Evolutionary conservation across 92 coral and sea anemone genomes (phyloP).

Genomic region (Galaxea fascicularis): DNA sequence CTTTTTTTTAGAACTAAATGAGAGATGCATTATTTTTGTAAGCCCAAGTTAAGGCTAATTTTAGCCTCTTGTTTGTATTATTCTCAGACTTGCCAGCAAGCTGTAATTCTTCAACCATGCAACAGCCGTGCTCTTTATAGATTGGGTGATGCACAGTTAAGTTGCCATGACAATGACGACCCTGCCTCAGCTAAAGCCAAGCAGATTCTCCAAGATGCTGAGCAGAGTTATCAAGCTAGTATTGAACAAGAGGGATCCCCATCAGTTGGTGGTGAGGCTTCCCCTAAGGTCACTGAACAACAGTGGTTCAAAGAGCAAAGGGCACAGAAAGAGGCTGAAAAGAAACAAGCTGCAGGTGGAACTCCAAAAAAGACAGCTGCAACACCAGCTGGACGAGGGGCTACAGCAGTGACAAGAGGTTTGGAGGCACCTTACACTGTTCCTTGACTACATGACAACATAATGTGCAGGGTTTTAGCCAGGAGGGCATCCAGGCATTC

Average conservation of each 20-base stretch:
- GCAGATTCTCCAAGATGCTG: conserved; percentile 78
- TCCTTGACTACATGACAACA: background rate
- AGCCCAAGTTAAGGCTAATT: too few species aligned
- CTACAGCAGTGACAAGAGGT: conserved; percentile 55
- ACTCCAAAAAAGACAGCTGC: conserved; percentile 57
- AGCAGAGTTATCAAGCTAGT: conserved; percentile 87
- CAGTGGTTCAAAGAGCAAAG: conserved; percentile 89
- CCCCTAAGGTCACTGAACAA: conserved; percentile 76
- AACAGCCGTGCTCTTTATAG: conserved; percentile 91
- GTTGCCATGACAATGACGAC: conserved; percentile 83
- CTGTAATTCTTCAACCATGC: conserved; percentile 85
- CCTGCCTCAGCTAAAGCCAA: conserved; percentile 64
- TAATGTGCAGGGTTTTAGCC: too few species aligned
- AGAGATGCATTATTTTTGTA: too few species aligned
- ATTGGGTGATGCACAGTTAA: conserved; percentile 91
- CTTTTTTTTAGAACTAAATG: too few species aligned
- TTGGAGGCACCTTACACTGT: background rate
- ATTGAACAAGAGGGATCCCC: conserved; percentile 88
- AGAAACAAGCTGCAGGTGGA: conserved; percentile 45
- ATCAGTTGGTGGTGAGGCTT: conserved; percentile 73
- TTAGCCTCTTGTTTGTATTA: background rate
- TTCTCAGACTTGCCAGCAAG: conserved; percentile 93
- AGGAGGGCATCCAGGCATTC: too few species aligned
- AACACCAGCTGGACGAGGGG: conserved; percentile 59
- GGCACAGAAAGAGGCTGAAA: conserved; percentile 62